Conservation (phyloP, 1,140 invertebrate species). For the Drosophila cardini region DNA sequence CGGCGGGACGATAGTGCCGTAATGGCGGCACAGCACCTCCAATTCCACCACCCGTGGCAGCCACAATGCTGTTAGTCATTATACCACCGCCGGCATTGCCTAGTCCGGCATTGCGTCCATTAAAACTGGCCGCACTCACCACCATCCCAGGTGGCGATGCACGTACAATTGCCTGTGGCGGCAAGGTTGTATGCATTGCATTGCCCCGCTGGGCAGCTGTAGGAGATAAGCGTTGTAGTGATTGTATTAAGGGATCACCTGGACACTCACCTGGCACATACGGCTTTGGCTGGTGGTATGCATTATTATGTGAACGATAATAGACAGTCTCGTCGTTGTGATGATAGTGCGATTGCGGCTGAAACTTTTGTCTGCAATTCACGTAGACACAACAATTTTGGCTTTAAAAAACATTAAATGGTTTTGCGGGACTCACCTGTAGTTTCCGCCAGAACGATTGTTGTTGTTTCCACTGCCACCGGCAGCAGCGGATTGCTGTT, state of each 20-base stretch:
- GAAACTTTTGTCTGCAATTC: constrained; percentile 77
- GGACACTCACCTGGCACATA: constrained; percentile 79
- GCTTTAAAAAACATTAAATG: background rate
- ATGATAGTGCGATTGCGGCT: constrained; percentile 82
- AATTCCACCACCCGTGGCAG: constrained; percentile 66
- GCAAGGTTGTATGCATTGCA: constrained; percentile 78
- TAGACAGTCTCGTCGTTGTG: constrained; percentile 84
- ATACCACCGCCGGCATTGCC: constrained; percentile 71
- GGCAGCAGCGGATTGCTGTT: constrained; percentile 45
- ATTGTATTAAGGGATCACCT: background rate
- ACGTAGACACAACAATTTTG: too few relatives aligned
- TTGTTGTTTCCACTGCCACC: constrained; percentile 64
- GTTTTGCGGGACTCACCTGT: constrained; percentile 53
- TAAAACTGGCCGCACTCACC: constrained; percentile 77
- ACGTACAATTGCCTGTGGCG: constrained; percentile 75
- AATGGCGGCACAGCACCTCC: constrained; percentile 66
- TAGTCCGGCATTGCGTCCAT: constrained; percentile 72
- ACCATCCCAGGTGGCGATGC: constrained; percentile 78
- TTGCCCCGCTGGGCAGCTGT: constrained; percentile 78
- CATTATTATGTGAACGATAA: constrained; percentile 81
- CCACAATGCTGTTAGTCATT: constrained; percentile 72
- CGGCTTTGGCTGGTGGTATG: constrained; percentile 83
- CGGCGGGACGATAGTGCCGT: constrained; percentile 77
- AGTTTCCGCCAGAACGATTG: constrained; percentile 69
- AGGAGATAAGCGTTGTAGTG: background rate